These are phyloP conservation scores for Hyla sarda DNA, from an alignment of 2,113 vertebrate species.

Conservation along the genomic window DNA sequence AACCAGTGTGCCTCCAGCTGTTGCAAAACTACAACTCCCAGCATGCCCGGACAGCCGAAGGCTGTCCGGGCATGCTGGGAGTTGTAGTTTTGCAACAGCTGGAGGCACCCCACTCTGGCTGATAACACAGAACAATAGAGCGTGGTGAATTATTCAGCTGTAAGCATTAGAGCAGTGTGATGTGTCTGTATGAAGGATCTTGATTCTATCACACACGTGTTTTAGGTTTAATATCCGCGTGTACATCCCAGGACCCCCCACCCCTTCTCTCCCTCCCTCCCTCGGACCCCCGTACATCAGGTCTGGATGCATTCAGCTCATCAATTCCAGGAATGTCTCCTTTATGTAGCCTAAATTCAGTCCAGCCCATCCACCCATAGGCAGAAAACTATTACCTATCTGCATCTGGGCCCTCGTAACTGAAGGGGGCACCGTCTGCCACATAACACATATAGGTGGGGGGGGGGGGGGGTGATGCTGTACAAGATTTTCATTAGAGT, in stretches of 20 bases:
- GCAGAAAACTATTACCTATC: no score
- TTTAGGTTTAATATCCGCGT: not conserved
- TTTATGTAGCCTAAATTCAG: not conserved
- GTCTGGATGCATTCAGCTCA: not conserved
- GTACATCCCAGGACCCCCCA: not conserved
- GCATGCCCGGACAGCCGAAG: no score
- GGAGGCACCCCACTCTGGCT: not conserved
- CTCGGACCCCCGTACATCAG: not conserved
- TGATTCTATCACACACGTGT: not conserved
- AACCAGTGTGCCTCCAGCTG: no score
- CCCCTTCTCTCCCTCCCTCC: not conserved
- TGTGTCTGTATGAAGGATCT: not conserved
- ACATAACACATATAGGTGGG: no score
- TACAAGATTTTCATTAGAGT: no score
- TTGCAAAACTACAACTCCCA: no score
- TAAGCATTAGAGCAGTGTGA: no score
- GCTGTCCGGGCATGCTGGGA: no score
- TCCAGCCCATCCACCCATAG: not conserved
- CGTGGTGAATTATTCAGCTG: not conserved
- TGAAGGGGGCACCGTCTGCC: no score
- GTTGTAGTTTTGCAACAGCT: not conserved
- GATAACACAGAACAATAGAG: not conserved
- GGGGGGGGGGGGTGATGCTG: no score
- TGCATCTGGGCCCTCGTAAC: no score
- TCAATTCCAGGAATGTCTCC: not conserved